Conservation (phyloP, 2,113 vertebrate genomes). For the Candoia aspera region DNA sequence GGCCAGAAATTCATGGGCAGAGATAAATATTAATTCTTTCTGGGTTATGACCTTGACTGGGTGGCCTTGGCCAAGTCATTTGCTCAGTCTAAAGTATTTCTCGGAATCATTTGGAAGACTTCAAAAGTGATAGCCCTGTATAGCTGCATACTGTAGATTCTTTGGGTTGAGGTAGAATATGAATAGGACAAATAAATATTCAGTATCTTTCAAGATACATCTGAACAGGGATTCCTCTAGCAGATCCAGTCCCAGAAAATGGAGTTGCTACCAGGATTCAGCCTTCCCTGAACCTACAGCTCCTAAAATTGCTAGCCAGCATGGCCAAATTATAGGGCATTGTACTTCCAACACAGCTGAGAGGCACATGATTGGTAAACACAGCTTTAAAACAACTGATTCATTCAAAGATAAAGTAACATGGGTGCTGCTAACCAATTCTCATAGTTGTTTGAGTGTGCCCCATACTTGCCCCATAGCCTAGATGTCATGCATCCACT, state of each 20-base stretch:
- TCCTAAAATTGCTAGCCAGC: background rate
- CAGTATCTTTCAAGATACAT: background rate
- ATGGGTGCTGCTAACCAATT: background rate
- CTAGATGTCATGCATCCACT: background rate
- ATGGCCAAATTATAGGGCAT: background rate
- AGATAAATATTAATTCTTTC: slow-evolving; percentile 14
- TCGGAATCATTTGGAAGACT: background rate
- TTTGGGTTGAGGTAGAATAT: background rate
- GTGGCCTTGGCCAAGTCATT: background rate
- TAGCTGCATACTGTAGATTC: background rate
- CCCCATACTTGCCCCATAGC: background rate
- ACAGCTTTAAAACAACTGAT: background rate
- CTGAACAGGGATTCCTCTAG: background rate
- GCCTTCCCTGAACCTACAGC: background rate
- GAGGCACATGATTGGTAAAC: background rate
- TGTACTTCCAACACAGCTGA: background rate
- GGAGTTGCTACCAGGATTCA: background rate
- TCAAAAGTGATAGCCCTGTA: background rate
- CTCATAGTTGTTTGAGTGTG: background rate
- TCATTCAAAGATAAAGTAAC: background rate
- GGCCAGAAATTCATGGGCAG: background rate
- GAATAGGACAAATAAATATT: background rate
- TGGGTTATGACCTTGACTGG: background rate
- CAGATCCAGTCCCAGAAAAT: background rate
- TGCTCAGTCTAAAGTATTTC: background rate